Conservation (phyloP, 1,140 invertebrate genomes). For the Parapsyche elsis region DNA sequence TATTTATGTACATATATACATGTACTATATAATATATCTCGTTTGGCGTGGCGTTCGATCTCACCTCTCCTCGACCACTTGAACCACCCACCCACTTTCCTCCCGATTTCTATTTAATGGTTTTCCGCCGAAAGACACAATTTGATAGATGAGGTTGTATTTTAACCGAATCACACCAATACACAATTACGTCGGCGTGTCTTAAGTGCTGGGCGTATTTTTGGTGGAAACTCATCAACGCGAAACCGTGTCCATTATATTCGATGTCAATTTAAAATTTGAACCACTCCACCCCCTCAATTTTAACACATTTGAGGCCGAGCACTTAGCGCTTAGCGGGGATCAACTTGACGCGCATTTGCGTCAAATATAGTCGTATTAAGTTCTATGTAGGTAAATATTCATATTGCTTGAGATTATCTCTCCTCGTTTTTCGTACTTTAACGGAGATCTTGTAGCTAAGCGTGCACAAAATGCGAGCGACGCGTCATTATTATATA, state of each 20-base stretch:
- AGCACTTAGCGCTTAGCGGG: too few species aligned
- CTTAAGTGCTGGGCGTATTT: neutral
- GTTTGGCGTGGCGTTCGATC: too few species aligned
- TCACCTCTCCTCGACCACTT: neutral
- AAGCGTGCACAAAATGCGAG: neutral
- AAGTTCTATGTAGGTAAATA: neutral
- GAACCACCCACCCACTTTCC: neutral
- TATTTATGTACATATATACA: neutral
- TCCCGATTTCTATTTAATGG: slow-evolving; percentile 21
- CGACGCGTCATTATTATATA: neutral
- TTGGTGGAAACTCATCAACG: neutral
- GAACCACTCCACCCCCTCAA: too few species aligned
- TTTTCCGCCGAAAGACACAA: slow-evolving; percentile 25
- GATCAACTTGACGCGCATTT: too few species aligned
- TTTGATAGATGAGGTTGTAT: slow-evolving; percentile 21
- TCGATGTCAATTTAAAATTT: too few species aligned
- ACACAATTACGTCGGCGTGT: neutral
- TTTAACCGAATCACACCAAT: neutral
- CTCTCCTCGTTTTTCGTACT: neutral
- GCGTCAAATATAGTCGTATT: too few species aligned
- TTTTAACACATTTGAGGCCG: too few species aligned
- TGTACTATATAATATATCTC: neutral
- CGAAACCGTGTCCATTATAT: too few species aligned
- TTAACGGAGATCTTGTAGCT: neutral
- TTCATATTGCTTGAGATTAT: neutral